Percentiles rank a stretch among this genome's conserved stretches.
Conservation (phyloP, 1,140 invertebrate genomes). For the Drepana arcuata region DNA sequence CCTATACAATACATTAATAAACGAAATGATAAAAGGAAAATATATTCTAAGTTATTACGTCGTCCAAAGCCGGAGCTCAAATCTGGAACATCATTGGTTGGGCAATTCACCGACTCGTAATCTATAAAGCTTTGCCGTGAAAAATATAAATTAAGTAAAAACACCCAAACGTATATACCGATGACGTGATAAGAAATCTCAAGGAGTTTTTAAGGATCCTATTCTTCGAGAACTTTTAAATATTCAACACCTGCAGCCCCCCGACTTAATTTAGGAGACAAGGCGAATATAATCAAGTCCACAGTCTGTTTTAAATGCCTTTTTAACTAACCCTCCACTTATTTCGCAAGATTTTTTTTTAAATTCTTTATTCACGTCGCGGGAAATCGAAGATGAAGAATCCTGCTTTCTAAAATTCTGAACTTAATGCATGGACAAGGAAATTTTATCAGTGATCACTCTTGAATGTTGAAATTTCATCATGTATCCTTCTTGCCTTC, state of each 20-base stretch:
- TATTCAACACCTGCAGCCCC: constrained; percentile 24
- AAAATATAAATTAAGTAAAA: too few relatives aligned
- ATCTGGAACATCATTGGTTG: too few relatives aligned
- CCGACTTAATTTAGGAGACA: constrained; percentile 22
- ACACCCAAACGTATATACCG: too few relatives aligned
- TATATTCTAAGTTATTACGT: too few relatives aligned
- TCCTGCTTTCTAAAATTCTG: background rate
- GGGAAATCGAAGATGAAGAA: background rate
- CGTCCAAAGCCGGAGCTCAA: too few relatives aligned
- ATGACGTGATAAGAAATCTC: constrained; percentile 8
- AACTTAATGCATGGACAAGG: background rate
- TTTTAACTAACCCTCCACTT: constrained; percentile 17
- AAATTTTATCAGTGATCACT: background rate
- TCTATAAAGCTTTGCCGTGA: too few relatives aligned
- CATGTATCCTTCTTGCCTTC: too few relatives aligned
- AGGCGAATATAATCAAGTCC: constrained; percentile 22
- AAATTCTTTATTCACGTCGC: constrained; percentile 1
- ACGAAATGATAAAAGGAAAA: too few relatives aligned
- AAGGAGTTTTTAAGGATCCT: constrained; percentile 1
- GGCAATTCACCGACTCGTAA: too few relatives aligned
- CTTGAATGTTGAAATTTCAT: background rate
- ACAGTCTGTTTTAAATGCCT: constrained; percentile 20
- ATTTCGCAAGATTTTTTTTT: constrained; percentile 8
- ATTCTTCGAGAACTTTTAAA: constrained; percentile 27
- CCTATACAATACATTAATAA: too few relatives aligned